These are phyloP conservation scores for Pseudobourletiella spinata DNA, from an alignment of 1,140 invertebrate genomes.

Conservation along the genomic window DNA sequence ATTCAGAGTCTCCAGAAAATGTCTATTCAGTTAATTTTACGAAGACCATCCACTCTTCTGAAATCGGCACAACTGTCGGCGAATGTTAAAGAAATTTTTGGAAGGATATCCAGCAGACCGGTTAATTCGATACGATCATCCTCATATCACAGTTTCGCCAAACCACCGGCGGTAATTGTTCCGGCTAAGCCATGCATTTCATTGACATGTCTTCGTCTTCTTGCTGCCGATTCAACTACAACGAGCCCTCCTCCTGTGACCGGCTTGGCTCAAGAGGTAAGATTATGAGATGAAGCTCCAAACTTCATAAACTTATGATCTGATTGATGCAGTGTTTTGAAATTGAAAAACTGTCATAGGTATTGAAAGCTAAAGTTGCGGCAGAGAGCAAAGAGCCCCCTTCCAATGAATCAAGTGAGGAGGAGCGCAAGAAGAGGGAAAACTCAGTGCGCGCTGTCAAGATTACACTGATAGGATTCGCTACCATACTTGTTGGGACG, in stretches of 20 bases:
- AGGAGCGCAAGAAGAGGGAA: conserved; percentile 33
- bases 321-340: not conserved
- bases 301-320: not conserved
- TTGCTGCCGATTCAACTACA: not conserved
- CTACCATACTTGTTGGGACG: conserved; percentile 40
- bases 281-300: too few relatives aligned
- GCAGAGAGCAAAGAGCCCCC: not conserved
- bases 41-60: too few relatives aligned
- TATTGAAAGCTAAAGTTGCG: conserved; percentile 14
- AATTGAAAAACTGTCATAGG: conserved; percentile 3
- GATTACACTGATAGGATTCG: conserved; percentile 27
- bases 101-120: too few relatives aligned
- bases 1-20: too few relatives aligned
- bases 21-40: too few relatives aligned
- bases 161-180: too few relatives aligned
- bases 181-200: too few relatives aligned
- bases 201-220: not conserved
- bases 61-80: too few relatives aligned
- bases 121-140: too few relatives aligned
- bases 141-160: too few relatives aligned
- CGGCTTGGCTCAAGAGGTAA: not conserved
- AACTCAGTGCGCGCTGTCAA: conserved; percentile 35
- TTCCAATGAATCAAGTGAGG: conserved; percentile 1
- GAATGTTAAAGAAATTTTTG: too few relatives aligned
- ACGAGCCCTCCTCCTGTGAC: not conserved